Conservation (phyloP, 2,888 invertebrate species). For the Seira ritae region DNA sequence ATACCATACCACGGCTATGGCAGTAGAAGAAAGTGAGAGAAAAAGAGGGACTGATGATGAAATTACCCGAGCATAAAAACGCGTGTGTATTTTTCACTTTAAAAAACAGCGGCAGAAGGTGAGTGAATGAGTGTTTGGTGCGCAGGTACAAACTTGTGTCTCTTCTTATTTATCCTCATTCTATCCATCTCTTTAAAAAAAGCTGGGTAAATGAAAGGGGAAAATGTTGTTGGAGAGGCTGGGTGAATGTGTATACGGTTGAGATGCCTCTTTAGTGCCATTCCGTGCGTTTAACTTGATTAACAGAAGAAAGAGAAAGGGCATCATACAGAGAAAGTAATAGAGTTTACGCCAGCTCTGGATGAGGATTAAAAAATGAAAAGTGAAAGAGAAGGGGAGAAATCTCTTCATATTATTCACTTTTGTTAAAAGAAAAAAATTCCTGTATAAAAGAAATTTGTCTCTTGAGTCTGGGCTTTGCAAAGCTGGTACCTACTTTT, state of each 20-base stretch:
- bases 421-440: neutral
- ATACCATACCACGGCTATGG: slow-evolving; percentile 9
- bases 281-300: slow-evolving; percentile 48
- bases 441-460: too few species aligned
- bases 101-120: slow-evolving; percentile 26
- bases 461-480: too few species aligned
- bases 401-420: slow-evolving; percentile 30
- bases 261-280: slow-evolving; percentile 26
- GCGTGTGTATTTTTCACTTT: slow-evolving; percentile 24
- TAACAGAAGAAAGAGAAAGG: slow-evolving; percentile 30
- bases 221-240: neutral
- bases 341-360: neutral
- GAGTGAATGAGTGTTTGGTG: neutral
- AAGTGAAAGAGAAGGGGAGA: slow-evolving; percentile 45
- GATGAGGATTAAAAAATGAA: slow-evolving; percentile 33
- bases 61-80: slow-evolving; percentile 35
- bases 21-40: neutral
- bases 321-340: slow-evolving; percentile 18
- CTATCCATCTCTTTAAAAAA: neutral
- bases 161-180: slow-evolving; percentile 10
- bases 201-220: slow-evolving; percentile 1
- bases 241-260: slow-evolving; percentile 4
- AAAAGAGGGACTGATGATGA: neutral
- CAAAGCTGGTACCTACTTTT: too few species aligned
- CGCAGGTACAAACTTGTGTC: slow-evolving; percentile 37